Conservation (phyloP, 1,140 invertebrate species). For the Brachionus paranguensis region DNA sequence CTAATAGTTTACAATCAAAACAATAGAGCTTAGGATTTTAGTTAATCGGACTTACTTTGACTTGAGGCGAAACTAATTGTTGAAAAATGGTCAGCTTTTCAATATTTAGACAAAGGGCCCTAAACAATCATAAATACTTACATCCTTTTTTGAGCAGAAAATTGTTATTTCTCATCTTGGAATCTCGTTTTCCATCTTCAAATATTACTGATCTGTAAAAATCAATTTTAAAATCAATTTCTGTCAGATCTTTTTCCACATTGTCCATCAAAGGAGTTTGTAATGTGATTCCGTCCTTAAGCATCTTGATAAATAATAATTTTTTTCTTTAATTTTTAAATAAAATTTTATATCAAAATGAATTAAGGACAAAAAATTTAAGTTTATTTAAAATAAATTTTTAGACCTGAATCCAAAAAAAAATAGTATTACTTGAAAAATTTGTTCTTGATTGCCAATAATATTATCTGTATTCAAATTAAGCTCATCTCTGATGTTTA, state of each 20-base stretch:
- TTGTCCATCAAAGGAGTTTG: neutral
- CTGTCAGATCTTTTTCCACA: neutral
- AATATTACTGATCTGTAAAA: neutral
- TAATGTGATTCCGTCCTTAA: neutral
- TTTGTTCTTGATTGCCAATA: neutral
- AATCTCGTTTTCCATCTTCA: neutral
- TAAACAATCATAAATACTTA: neutral
- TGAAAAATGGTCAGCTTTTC: neutral
- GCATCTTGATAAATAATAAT: neutral
- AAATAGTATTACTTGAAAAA: neutral
- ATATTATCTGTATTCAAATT: neutral
- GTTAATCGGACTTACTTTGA: neutral
- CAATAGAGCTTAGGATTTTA: neutral
- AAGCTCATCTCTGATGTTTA: neutral
- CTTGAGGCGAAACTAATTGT: neutral
- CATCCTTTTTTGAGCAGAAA: slow-evolving; percentile 13
- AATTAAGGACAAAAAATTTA: no score
- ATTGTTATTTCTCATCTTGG: neutral
- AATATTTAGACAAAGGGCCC: neutral
- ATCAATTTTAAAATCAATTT: slow-evolving; percentile 15
- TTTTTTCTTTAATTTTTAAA: neutral
- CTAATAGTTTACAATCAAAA: neutral
- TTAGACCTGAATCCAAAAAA: no score
- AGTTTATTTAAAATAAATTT: no score
- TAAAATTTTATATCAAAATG: neutral